Base-by-base conservation (phyloP, 2,113 vertebrate genomes). In the Malurus alboscapulatus region DNA sequence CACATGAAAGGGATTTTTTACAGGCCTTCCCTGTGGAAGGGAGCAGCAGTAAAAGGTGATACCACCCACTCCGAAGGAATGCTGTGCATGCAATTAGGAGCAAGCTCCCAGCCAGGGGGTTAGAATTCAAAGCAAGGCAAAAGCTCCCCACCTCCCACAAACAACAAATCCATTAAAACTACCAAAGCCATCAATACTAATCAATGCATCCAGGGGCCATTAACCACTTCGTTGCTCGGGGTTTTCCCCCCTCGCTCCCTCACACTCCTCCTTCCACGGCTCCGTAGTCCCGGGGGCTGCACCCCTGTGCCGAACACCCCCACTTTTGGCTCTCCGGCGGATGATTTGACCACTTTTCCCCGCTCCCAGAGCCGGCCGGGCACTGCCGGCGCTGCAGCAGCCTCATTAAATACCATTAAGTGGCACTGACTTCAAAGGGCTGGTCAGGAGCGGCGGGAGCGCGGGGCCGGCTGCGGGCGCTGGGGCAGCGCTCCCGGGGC, bases 11-110 rank as follows among this genome's bases (percentile, higher is more conserved):
- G 90, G 84, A 85, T 96, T 96, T 96, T 96, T 95, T 95, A 96
- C 94, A 97, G 97, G 96, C 97, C 96, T 97, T 97, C 97, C 92
- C 97, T 91, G 93, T 96, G 95, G 93, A 96, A 96, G 96, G 94
- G 96, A 97, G 95, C 96, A 96, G 92, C 92, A 97, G 97, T 98
- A 98, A 98, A 98, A 97, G 95, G 96, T 97, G 80, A 96, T 98
- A 97, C 98, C 98, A 98, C 98, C 98, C 98, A 98, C 98, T 98
- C 98, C 96, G 98, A 98, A 98, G 98, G 98, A 98, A 99, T 98
- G 98, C 98, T 96, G 98, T 98, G 98, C 97, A 98, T 98, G 98
- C 97, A 98, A 98, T 98, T 97, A 97, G 98, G 97, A 98, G 97
- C 97, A 42, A 96, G 97, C 97, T 98, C 98, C 97, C 97, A 98